Evolutionary conservation across 2,888 invertebrate species (phyloP), one percentile per base, ranked within the genome.

Genomic region (Ellobium chinense): DNA sequence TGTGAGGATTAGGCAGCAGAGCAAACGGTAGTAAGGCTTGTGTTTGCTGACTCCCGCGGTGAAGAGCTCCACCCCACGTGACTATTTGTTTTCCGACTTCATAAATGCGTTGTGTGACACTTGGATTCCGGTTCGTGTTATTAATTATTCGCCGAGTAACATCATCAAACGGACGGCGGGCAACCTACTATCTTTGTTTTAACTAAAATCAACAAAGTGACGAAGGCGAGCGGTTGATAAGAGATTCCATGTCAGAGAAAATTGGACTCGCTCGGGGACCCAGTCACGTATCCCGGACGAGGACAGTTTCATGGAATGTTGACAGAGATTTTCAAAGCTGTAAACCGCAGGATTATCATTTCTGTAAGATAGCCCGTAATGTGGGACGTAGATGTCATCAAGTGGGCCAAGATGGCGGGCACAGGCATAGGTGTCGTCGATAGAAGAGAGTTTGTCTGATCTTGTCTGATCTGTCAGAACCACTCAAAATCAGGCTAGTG

Each of bases 261-360:
- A 58, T 72, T 1, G 36, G 56, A 36, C 58, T 58, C n/a, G n/a
- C 36, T 18, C 14, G 58, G 58, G 14, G 24, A 5, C 34, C 72
- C 46, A 46, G 58, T 56, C 58, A 27, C 31, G 58, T 56, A 72
- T 56, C 24, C 36, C 18, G 36, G 24, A 27, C 58, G 24, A 58
- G 72, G 58, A 24, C 36, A 58, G 31, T 34, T 58, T 58, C n/a
- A n/a, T 18, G 72, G 58, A 58, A 24, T 72, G 60, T 58, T 58
- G 58, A 60, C 72, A 72, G 58, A 60, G 72, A 60, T 72, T 72
- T 72, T 12, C 14, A 18, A 1, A 27, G 24, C 24, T 37, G 58
- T 72, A n/a, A 72, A 72, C 72, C 36, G 27, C 27, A 58, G 72
- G 72, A 72, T 72, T 72, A 72, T 72, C 58, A n/a, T 36, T 72